These are phyloP conservation scores for Dasyornis broadbenti DNA, from an alignment of 2,113 vertebrate species.

Conservation along the genomic window DNA sequence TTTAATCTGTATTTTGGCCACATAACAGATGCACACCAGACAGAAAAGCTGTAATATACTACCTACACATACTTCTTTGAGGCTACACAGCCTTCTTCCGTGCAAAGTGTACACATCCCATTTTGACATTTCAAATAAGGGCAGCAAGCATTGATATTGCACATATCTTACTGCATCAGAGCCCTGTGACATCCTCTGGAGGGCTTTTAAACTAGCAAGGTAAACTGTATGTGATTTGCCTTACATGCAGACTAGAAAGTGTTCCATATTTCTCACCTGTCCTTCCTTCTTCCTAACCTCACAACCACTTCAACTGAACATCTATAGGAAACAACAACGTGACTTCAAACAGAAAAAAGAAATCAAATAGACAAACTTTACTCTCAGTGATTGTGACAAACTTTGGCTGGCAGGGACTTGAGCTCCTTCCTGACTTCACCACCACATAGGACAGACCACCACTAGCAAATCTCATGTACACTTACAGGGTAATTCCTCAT, in stretches of 20 bases:
- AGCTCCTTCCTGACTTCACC: not conserved
- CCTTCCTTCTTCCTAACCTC: not conserved
- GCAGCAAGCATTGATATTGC: not conserved
- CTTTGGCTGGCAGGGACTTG: not conserved
- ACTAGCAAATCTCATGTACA: not conserved
- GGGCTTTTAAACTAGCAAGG: slow-evolving; percentile 31
- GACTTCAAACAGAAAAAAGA: not conserved
- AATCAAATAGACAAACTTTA: not conserved
- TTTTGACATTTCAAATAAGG: not conserved
- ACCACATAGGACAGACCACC: not conserved
- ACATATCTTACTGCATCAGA: not conserved
- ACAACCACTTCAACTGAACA: not conserved
- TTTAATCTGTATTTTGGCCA: not conserved
- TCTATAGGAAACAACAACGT: not conserved
- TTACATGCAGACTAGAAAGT: slow-evolving; percentile 34
- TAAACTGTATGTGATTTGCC: not conserved
- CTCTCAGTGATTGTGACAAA: not conserved
- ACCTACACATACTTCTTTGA: not conserved
- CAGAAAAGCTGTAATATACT: not conserved
- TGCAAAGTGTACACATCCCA: not conserved
- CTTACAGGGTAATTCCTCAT: not conserved
- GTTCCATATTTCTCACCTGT: not conserved
- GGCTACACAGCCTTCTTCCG: not conserved
- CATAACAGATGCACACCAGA: not conserved
- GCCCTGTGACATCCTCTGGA: not conserved